Evolutionary conservation across 2,113 vertebrate species (phyloP), one percentile per base, ranked within the genome.

Genomic region (Mystacornis crossleyi): DNA sequence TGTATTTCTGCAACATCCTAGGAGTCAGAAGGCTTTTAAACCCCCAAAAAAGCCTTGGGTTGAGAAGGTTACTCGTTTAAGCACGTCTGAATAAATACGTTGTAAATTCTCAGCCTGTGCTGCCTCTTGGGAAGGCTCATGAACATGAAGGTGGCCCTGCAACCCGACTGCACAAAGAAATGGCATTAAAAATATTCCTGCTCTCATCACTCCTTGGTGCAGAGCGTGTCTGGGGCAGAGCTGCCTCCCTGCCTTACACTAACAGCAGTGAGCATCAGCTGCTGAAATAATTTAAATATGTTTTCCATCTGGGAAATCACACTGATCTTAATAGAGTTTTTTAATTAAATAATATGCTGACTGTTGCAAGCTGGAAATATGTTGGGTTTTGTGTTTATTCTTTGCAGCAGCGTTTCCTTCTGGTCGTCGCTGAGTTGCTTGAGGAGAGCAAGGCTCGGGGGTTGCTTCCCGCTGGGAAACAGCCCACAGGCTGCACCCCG

Each of bases 261-360:
- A 42, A 43, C 28, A 55, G 36, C 82, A 72, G 78, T 5, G 0
- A 95, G 51, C 38, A 12, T 51, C 88, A 80, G 48, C 45, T 8
- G 16, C 90, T n/a, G 29, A 58, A 90, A 58, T 40, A 47, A 83
- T 66, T 93, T 70, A 84, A 83, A 86, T 28, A 28, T 28, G 26
- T 53, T 61, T 69, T 79, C 36, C 85, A 45, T 65, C 33, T n/a
- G 80, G 65, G 86, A 95, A 90, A 72, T 85, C 77, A 12, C 55
- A 17, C 48, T 62, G 69, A 90, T 91, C 80, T 86, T 85, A 78
- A 89, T n/a, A 70, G 18, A 10, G 4, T 42, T 72, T 90, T 95
- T 79, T 31, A 93, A 95, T 95, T 71, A 95, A 95, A 78, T 86
- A 93, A 77, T 12, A 15, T 25, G 20, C 87, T 47, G 83, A 17